These are phyloP conservation scores for Amphiura filiformis DNA, from an alignment of 35 echinoderm and acorn worm genomes.

Conservation along the genomic window DNA sequence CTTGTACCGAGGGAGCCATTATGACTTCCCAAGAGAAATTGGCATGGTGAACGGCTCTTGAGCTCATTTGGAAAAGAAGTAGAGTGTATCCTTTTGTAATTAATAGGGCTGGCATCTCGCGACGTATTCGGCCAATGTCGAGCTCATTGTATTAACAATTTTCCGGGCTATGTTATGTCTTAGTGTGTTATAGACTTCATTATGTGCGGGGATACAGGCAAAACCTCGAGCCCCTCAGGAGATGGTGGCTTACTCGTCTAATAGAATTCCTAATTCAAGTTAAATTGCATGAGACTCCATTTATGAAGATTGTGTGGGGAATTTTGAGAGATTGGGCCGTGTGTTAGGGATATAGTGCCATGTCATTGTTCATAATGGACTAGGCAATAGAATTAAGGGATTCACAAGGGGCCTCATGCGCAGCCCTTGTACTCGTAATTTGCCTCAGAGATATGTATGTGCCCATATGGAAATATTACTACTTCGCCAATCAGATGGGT, in stretches of 20 bases:
- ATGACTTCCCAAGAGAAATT: slow-evolving; percentile 11
- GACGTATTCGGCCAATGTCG: slow-evolving; percentile 6
- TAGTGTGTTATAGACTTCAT: slow-evolving; percentile 6
- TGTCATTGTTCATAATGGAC: slow-evolving; percentile 14
- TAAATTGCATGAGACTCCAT: slow-evolving; percentile 11
- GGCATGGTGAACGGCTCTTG: neutral
- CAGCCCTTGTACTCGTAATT: slow-evolving; percentile 3
- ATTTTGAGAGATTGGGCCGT: neutral
- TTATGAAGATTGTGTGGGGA: slow-evolving; percentile 14
- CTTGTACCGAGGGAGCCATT: neutral
- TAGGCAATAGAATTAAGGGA: slow-evolving; percentile 1
- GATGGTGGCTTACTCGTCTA: neutral
- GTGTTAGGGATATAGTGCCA: neutral
- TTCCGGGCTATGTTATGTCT: neutral
- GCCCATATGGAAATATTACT: slow-evolving; percentile 14
- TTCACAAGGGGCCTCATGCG: neutral
- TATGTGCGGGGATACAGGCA: neutral
- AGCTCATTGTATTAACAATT: slow-evolving; percentile 1
- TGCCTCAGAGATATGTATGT: slow-evolving; percentile 5
- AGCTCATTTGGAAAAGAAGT: slow-evolving; percentile 3
- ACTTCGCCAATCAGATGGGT: neutral
- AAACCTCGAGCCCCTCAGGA: neutral
- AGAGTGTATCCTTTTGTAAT: slow-evolving; percentile 11
- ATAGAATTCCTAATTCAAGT: slow-evolving; percentile 15
- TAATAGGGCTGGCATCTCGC: slow-evolving; percentile 2